Evolutionary conservation across 2,888 invertebrate genomes (phyloP).

Genomic region (Zonitis immaculata): DNA sequence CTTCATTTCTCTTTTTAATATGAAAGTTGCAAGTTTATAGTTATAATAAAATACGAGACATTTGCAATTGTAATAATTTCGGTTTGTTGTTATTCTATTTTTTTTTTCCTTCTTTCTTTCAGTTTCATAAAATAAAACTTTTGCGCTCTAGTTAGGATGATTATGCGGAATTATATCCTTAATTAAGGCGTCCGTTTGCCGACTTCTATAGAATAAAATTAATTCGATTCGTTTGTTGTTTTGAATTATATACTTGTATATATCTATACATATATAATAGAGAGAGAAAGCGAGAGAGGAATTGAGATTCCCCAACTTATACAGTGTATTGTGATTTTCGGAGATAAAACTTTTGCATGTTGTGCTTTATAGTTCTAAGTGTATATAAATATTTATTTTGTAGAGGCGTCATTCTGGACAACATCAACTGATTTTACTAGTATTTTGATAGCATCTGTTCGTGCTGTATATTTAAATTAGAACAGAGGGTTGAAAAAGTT

Average conservation of each 20-base stretch:
- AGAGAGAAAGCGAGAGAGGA: no score
- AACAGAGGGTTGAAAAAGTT: not conserved
- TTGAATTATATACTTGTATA: not conserved
- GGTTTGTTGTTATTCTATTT: no score
- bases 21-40: no score
- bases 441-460: not conserved
- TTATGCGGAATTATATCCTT: slow-evolving; percentile 12
- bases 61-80: slow-evolving; percentile 18
- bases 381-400: not conserved
- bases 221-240: not conserved
- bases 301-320: no score
- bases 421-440: slow-evolving; percentile 2
- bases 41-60: not conserved
- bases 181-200: slow-evolving; percentile 7
- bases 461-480: not conserved
- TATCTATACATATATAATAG: no score
- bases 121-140: not conserved
- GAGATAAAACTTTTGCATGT: not conserved
- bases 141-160: not conserved
- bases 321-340: not conserved
- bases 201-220: not conserved
- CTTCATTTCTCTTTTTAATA: no score
- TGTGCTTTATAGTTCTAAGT: no score
- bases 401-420: slow-evolving; percentile 2
- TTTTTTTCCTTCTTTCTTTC: slow-evolving; percentile 5